phyloP scores from a whole-genome alignment of 2,113 vertebrate species.

The Gavia stellata region DNA sequence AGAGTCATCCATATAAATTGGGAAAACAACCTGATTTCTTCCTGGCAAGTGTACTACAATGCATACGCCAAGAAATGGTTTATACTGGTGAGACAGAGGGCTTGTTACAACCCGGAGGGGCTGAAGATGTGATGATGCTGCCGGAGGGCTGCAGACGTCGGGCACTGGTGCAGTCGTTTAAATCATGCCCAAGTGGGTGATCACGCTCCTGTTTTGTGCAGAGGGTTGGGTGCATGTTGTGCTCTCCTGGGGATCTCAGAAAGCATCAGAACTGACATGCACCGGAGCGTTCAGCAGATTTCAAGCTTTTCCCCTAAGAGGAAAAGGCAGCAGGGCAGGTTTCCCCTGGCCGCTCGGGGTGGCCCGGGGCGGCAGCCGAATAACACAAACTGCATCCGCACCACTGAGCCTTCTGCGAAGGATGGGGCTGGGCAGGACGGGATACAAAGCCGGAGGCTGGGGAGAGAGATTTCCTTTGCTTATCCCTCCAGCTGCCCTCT shows the following conservation, averaged over 20 bases:
- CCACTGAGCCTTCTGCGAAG: neutral
- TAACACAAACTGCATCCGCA: neutral
- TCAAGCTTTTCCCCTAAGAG: neutral
- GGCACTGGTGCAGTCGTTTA: neutral
- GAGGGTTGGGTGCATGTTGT: neutral
- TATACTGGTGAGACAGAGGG: neutral
- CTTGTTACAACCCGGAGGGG: accelerated
- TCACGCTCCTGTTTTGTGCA: neutral
- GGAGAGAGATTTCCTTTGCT: neutral
- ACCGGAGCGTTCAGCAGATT: accelerated
- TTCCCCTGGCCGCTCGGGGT: accelerated
- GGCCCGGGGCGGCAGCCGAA: accelerated
- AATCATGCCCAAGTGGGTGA: no score
- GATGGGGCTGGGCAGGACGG: neutral
- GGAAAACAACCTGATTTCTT: neutral
- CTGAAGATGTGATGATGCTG: neutral
- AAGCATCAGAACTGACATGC: neutral
- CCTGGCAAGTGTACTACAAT: neutral
- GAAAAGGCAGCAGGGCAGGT: neutral
- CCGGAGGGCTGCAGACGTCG: accelerated
- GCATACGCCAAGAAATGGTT: neutral
- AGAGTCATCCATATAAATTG: neutral
- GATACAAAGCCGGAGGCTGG: neutral
- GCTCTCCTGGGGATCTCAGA: neutral
- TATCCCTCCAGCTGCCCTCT: neutral